Base-by-base conservation (phyloP, 1,140 invertebrate species). In the Pseudoatta argentina region DNA sequence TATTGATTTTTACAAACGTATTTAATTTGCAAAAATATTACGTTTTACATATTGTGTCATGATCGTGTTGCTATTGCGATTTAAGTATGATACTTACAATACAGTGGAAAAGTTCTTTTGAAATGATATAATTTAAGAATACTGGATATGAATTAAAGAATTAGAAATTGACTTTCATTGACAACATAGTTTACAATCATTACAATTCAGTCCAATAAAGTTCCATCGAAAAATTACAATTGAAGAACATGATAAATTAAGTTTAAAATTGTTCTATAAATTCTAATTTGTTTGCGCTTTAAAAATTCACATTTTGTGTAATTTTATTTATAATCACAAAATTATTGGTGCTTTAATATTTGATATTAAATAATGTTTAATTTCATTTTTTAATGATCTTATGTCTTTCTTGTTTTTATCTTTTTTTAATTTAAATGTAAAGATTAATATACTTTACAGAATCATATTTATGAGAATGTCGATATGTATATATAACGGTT, bases 11-110 rank as follows among this genome's bases (percentile, higher is more conserved):
- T n/a, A 27, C 7, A 21, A 21, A 10, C 5, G 14, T 51, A 48
- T 18, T 79, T 76, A 76, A 59, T 79, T 79, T 53, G 14, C 8
- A 69, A 8, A 1, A 57, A 21, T 75, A 48, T 14, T 48, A 27
- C 10, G 21, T 14, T 61, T 44, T 10, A 8, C 39, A 44, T 44
- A 10, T 44, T 10, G 8, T 59, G 7, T 30, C 57, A 30, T 27
- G 27, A 12, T 4, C 12, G 8, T 61, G n/a, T 76, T 76, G 34
- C 16, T 39, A 27, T 4, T 63, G 3, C 10, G 18, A 77, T 48
- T 64, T 78, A 6, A 44, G 0, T 30, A 30, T 7, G 0, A 30
- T 64, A 64, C 14, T 27, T 30, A 8, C 12, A 59, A 75, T 39
- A 21, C 1, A 44, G 8, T 2, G 2, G 7, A 64, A 61, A 61